phyloP scores from a whole-genome alignment of 2,113 vertebrate genomes.

The Catagonus wagneri region DNA sequence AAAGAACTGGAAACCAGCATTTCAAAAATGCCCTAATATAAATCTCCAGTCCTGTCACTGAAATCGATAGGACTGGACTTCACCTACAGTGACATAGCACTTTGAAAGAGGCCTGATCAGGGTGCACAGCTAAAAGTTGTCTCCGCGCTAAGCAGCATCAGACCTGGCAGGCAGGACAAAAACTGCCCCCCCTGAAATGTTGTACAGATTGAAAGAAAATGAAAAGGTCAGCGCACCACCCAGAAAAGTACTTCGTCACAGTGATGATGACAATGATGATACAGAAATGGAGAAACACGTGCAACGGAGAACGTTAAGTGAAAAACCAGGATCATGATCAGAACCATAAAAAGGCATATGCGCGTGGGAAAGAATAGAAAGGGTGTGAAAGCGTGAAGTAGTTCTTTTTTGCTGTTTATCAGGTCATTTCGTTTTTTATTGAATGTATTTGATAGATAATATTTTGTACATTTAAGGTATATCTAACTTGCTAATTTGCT shows the following conservation, averaged over 20 bases:
- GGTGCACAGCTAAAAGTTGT: conserved; percentile 66
- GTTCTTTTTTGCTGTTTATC: background rate
- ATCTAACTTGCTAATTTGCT: background rate
- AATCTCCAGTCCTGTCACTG: conserved; percentile 60
- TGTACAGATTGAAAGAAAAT: background rate
- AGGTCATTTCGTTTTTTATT: background rate
- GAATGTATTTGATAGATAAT: background rate
- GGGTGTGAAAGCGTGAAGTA: background rate
- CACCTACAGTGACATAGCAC: conserved; percentile 32
- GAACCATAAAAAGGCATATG: background rate
- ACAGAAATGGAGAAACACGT: background rate
- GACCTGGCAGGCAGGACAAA: conserved; percentile 41
- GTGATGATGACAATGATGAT: background rate
- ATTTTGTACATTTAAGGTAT: background rate
- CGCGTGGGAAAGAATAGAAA: background rate
- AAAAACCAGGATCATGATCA: conserved; percentile 9
- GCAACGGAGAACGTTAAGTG: background rate
- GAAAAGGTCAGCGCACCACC: background rate
- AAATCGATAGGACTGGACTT: conserved; percentile 68
- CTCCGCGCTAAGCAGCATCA: conserved; percentile 36
- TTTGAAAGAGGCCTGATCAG: conserved; percentile 70
- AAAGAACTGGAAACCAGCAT: conserved; percentile 71
- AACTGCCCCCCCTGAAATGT: background rate
- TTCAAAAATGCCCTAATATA: conserved; percentile 68
- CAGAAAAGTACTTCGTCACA: conserved; percentile 8